A percentile compares a stretch with the other conserved stretches of the same genome.
Evolutionary conservation across 2,113 vertebrate species (phyloP).

Genomic region (Myocastor coypus): DNA sequence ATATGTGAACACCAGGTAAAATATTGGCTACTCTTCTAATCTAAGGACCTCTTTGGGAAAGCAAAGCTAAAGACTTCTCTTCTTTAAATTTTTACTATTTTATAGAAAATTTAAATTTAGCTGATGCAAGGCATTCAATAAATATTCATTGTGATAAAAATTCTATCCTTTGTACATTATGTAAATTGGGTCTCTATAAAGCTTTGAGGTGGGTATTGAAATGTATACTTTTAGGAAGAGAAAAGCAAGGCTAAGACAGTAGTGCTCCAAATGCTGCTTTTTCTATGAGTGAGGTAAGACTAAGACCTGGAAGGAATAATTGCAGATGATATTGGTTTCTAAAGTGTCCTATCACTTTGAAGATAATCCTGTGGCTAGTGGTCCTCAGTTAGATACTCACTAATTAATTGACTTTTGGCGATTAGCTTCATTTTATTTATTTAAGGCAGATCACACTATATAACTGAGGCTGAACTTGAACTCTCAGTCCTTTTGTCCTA

Average conservation of each 20-base stretch:
- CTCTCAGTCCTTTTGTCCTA: neutral
- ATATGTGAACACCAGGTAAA: neutral
- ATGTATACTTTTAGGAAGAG: neutral
- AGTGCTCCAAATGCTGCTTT: neutral
- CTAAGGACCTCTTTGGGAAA: neutral
- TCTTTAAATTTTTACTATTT: neutral
- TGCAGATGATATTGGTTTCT: fast-evolving
- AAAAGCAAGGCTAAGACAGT: neutral
- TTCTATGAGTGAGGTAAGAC: neutral
- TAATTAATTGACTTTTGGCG: neutral
- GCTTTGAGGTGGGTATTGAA: neutral
- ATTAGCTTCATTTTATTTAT: neutral
- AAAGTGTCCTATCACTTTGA: neutral
- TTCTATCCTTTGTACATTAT: neutral
- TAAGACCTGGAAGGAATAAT: too few species aligned
- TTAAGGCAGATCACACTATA: neutral
- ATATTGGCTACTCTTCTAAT: neutral
- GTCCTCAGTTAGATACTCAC: neutral
- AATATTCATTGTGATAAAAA: neutral
- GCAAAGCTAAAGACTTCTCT: neutral
- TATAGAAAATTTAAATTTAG: neutral
- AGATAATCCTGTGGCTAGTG: neutral
- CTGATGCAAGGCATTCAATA: neutral
- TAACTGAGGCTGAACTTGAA: neutral
- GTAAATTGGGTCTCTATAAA: neutral